Evolutionary conservation across 1,140 invertebrate genomes (phyloP).

Genomic region (Solenopsis fugax): DNA sequence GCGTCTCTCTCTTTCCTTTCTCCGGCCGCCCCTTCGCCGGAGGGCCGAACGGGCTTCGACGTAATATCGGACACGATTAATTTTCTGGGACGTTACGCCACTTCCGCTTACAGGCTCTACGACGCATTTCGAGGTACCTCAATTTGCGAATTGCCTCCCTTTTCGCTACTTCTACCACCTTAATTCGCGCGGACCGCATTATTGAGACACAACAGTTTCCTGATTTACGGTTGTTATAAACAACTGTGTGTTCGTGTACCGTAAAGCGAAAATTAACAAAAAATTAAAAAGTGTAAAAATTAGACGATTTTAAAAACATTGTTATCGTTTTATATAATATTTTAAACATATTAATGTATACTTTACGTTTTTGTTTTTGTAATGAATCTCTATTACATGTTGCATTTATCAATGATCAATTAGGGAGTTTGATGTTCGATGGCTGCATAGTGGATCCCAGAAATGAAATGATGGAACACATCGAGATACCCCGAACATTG

Average conservation of each 20-base stretch:
- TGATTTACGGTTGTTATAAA: conserved; percentile 21
- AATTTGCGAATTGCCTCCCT: conserved; percentile 48
- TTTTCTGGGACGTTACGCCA: conserved; percentile 86
- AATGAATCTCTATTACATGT: neutral
- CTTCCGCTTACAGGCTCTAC: conserved; percentile 60
- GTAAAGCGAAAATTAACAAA: too few species aligned
- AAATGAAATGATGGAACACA: conserved; percentile 17
- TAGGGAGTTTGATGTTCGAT: neutral
- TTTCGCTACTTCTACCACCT: conserved; percentile 7
- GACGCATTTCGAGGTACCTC: conserved; percentile 63
- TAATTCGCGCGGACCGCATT: conserved; percentile 12
- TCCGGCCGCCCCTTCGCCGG: conserved; percentile 30
- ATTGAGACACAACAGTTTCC: conserved; percentile 15
- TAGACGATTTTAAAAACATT: conserved; percentile 13
- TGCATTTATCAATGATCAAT: neutral
- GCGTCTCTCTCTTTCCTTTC: conserved; percentile 17
- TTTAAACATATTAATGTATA: neutral
- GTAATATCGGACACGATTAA: conserved; percentile 84
- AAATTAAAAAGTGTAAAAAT: neutral
- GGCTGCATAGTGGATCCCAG: neutral
- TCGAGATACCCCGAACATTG: conserved; percentile 22
- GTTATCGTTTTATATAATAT: neutral
- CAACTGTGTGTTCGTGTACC: neutral
- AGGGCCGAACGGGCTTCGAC: conserved; percentile 49
- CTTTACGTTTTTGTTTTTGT: neutral